Conservation (phyloP, 2,888 invertebrate species). For the Criorhina ranunculi region DNA sequence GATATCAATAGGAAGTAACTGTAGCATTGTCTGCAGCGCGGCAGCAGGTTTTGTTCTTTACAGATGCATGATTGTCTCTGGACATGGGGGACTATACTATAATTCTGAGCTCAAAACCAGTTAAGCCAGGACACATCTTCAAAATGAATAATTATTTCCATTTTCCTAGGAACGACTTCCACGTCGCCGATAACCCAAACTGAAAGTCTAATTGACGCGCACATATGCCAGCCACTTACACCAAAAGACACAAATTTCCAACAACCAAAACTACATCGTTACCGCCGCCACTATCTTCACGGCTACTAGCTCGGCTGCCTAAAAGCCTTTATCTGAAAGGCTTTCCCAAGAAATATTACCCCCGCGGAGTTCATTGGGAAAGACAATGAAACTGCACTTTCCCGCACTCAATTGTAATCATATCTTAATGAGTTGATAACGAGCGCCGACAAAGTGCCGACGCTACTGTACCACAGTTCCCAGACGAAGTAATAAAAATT, state of each 20-base stretch:
- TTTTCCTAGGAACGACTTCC: too few relatives aligned
- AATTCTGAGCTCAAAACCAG: too few relatives aligned
- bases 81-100: too few relatives aligned
- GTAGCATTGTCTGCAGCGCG: too few relatives aligned
- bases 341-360: conserved; percentile 64
- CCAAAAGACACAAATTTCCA: conserved; percentile 5
- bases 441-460: conserved; percentile 62
- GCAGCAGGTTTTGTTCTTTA: too few relatives aligned
- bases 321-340: conserved; percentile 59
- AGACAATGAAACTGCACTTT: conserved; percentile 69
- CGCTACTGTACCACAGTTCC: conserved; percentile 48
- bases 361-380: conserved; percentile 49
- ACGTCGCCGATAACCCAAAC: neutral
- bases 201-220: conserved; percentile 33
- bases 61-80: too few relatives aligned
- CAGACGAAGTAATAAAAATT: conserved; percentile 42
- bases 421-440: conserved; percentile 75
- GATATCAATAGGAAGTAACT: too few relatives aligned
- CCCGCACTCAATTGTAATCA: conserved; percentile 67
- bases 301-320: conserved; percentile 52
- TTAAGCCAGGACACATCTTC: too few relatives aligned
- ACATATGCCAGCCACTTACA: conserved; percentile 12
- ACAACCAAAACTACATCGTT: conserved; percentile 8
- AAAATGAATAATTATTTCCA: too few relatives aligned
- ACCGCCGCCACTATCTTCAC: conserved; percentile 28